Evolutionary conservation across 2,113 vertebrate species (phyloP).

Genomic region (Benitochromis conjunctus): DNA sequence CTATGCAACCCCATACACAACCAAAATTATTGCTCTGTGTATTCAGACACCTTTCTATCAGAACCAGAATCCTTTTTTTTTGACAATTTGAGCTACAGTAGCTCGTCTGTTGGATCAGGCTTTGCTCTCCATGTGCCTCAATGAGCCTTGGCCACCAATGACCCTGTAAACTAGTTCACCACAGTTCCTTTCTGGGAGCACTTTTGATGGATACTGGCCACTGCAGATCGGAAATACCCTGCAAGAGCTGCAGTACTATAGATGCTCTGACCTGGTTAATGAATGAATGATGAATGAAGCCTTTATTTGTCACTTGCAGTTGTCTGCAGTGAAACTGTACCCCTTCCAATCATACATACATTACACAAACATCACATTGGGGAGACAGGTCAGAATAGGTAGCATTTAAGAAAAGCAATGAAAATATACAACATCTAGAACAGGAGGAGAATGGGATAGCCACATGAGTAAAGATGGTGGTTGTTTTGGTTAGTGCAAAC

Average conservation of each 20-base stretch:
- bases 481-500: too few relatives aligned
- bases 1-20: not conserved
- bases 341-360: too few relatives aligned
- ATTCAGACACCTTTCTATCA: fast-evolving
- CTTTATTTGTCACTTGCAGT: too few relatives aligned
- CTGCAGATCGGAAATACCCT: fast-evolving
- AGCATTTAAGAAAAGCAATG: too few relatives aligned
- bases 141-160: not conserved
- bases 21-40: not conserved
- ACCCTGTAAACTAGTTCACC: not conserved
- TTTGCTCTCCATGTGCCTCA: not conserved
- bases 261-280: not conserved
- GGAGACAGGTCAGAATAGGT: too few relatives aligned
- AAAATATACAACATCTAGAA: too few relatives aligned
- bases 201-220: not conserved
- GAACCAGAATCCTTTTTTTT: not conserved
- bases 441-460: too few relatives aligned
- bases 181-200: not conserved
- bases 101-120: fast-evolving
- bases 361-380: too few relatives aligned
- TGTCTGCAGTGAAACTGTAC: too few relatives aligned
- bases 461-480: too few relatives aligned
- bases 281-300: too few relatives aligned
- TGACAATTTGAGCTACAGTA: not conserved
- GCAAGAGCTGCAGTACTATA: not conserved